phyloP scores from a whole-genome alignment of 2,888 invertebrate genomes.

The Sminthurinus aureus region DNA sequence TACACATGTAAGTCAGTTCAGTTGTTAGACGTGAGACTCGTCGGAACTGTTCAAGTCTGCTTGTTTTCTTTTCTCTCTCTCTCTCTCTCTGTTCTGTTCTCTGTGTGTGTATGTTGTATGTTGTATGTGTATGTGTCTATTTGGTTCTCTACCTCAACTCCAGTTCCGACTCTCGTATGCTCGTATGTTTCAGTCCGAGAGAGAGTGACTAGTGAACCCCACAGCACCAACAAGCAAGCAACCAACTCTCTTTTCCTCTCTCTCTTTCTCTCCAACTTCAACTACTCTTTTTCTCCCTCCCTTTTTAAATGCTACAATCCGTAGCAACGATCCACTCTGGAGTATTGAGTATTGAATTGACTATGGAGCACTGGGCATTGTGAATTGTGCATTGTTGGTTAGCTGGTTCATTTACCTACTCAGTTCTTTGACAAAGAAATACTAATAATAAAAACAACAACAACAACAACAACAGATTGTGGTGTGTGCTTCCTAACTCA shows the following conservation, averaged over 20 bases:
- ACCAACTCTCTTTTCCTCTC: slow-evolving; percentile 12
- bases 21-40: background rate
- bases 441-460: too few species aligned
- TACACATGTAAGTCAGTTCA: background rate
- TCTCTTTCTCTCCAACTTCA: background rate
- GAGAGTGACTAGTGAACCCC: slow-evolving; percentile 14
- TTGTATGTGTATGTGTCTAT: too few species aligned
- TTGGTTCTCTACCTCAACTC: background rate
- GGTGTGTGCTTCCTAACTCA: too few species aligned
- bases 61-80: background rate
- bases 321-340: too few species aligned
- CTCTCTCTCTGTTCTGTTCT: background rate
- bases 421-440: too few species aligned
- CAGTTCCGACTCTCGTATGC: background rate
- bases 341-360: too few species aligned
- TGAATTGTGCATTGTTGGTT: too few species aligned
- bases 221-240: background rate
- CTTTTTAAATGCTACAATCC: background rate
- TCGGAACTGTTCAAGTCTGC: background rate
- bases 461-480: too few species aligned
- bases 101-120: too few species aligned
- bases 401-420: too few species aligned
- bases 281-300: background rate
- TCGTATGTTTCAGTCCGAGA: background rate
- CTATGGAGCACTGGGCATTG: too few species aligned